These are phyloP conservation scores for Drosophila buzzatii DNA, from an alignment of 2,888 invertebrate species.

Conservation along the genomic window DNA sequence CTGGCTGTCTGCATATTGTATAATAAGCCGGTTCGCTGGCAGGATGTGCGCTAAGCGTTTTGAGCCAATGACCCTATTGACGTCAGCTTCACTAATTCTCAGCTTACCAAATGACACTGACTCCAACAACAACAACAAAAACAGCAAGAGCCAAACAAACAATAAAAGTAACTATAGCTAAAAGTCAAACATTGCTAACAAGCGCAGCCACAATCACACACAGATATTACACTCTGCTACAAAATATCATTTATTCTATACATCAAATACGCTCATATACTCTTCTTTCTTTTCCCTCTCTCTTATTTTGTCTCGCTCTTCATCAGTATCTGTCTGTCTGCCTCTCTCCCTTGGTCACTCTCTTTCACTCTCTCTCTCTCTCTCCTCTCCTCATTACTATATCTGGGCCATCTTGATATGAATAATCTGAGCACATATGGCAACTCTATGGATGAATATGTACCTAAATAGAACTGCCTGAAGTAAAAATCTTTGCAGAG, in stretches of 20 bases:
- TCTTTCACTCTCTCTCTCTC: not conserved
- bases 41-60: constrained; percentile 61
- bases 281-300: not conserved
- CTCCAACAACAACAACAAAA: constrained; percentile 11
- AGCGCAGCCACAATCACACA: constrained; percentile 16
- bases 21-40: constrained; percentile 64
- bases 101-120: constrained; percentile 12
- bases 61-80: constrained; percentile 49
- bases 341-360: not conserved
- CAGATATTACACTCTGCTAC: constrained; percentile 32
- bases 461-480: too few species aligned
- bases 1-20: constrained; percentile 53
- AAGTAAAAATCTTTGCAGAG: too few species aligned
- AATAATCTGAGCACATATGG: too few species aligned
- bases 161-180: constrained; percentile 17
- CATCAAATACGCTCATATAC: not conserved
- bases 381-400: not conserved
- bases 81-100: constrained; percentile 42
- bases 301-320: not conserved
- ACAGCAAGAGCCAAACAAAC: constrained; percentile 2
- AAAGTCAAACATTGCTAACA: constrained; percentile 30
- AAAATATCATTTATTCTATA: not conserved
- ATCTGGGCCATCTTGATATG: too few species aligned
- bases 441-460: too few species aligned
- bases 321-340: not conserved